Evolutionary conservation across 2,888 invertebrate genomes (phyloP), one percentile per base, ranked within the genome.

Genomic region (Bellardia bayeri): DNA sequence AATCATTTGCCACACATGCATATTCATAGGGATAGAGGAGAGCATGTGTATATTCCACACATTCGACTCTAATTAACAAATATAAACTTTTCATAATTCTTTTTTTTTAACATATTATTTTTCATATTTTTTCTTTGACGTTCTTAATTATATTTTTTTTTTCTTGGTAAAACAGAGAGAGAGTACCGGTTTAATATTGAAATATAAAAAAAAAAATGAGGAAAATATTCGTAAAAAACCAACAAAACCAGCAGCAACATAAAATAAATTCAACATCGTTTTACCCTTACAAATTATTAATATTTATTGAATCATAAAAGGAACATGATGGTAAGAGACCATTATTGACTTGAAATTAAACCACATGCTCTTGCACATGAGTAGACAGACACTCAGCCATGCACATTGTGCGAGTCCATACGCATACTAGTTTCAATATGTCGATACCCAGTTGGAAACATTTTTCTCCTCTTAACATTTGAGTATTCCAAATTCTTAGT

Each of bases 271-370:
- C 42, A 40, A 64, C 42, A 64, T 37, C 40, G 16, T 40, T 64
- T 42, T 42, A n/a, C 23, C 40, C 64, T 30, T 64, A 69, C 4
- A 45, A 51, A 51, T 69, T 30, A 69, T 69, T 33, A 51, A 69
- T n/a, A 69, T 69, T 69, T 51, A 69, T 69, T 30, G 49, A 51
- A 69, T 69, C n/a, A 33, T 69, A 69, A 49, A 49, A 69, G 69
- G 33, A 69, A 66, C 45, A 66, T 69, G 33, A 33, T 51, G 51
- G 33, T 51, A 33, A 51, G 5, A 33, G 9, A 14, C 51, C 30
- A 51, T 51, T 49, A 66, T 54, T 42, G 66, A 45, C 45, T 66
- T 66, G 23, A 45, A 30, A 66, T 66, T 45, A 45, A 45, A 6
- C 66, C 66, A 45, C 9, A 30, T 30, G 45, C 23, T 23, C 14